Evolutionary conservation across 2,797 vertebrate species (phyloP).

Genomic region (Gallirallus australis): DNA sequence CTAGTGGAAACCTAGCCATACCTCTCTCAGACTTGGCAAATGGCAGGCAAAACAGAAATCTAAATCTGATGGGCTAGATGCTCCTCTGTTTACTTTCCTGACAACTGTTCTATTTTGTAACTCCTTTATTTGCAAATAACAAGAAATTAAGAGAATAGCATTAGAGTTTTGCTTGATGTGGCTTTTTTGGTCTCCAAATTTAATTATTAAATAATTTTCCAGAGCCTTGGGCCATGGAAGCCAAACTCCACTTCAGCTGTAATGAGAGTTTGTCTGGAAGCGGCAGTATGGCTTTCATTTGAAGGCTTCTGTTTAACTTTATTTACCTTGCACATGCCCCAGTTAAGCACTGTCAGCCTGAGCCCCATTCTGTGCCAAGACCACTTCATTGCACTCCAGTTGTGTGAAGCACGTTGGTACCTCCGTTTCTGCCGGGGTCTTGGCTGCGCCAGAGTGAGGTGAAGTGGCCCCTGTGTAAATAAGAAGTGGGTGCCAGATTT

Average conservation of each 20-base stretch:
- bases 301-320: not conserved
- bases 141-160: not conserved
- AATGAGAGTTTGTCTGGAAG: not conserved
- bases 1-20: not conserved
- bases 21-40: not conserved
- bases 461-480: not conserved
- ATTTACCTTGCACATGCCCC: not conserved
- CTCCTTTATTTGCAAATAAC: not conserved
- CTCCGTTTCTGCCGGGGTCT: not conserved
- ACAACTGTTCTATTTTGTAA: not conserved
- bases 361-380: not conserved
- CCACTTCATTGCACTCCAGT: rapidly evolving
- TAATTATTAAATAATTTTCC: not conserved
- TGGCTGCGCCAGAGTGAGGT: not conserved
- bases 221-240: not conserved
- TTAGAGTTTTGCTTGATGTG: not conserved
- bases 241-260: not conserved
- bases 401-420: not conserved
- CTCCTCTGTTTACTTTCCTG: not conserved
- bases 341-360: not conserved
- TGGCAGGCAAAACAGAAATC: not conserved
- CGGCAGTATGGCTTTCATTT: not conserved
- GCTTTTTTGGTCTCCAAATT: not conserved
- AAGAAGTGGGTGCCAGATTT: not conserved
- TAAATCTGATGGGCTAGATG: not conserved